Conservation (phyloP, 2,888 invertebrate species). For the Eilema depressum region DNA sequence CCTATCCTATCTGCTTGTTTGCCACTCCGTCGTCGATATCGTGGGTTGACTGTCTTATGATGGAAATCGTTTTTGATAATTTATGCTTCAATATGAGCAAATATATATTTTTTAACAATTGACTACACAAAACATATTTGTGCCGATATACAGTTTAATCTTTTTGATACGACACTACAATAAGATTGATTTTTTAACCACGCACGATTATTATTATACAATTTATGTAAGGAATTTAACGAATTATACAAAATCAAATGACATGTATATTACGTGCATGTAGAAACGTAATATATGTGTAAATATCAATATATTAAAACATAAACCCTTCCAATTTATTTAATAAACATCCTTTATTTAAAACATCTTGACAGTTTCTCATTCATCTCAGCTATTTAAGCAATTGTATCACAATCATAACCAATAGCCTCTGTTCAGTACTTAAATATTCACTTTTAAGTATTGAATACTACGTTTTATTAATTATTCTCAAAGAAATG, state of each 20-base stretch:
- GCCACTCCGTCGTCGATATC: neutral
- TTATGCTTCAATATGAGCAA: neutral
- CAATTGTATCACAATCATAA: conserved; percentile 16
- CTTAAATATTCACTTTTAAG: conserved; percentile 13
- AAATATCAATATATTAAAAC: too few species aligned
- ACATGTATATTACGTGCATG: neutral
- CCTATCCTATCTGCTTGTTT: too few species aligned
- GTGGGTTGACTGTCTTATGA: neutral
- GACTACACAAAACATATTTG: neutral
- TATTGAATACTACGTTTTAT: conserved; percentile 11
- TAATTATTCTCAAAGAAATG: neutral
- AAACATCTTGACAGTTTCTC: conserved; percentile 42
- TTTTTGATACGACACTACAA: neutral
- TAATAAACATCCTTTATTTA: neutral
- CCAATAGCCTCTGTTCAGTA: neutral
- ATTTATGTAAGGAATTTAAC: neutral
- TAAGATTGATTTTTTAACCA: neutral
- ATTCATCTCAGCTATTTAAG: conserved; percentile 39
- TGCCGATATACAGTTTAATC: neutral
- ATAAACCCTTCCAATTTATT: neutral
- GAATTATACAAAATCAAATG: neutral
- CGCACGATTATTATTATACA: too few species aligned
- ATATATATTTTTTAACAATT: neutral
- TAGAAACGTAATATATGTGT: neutral
- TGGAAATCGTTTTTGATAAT: neutral